phyloP scores from a whole-genome alignment of 2,113 vertebrate genomes.

The Erinaceus europaeus region DNA sequence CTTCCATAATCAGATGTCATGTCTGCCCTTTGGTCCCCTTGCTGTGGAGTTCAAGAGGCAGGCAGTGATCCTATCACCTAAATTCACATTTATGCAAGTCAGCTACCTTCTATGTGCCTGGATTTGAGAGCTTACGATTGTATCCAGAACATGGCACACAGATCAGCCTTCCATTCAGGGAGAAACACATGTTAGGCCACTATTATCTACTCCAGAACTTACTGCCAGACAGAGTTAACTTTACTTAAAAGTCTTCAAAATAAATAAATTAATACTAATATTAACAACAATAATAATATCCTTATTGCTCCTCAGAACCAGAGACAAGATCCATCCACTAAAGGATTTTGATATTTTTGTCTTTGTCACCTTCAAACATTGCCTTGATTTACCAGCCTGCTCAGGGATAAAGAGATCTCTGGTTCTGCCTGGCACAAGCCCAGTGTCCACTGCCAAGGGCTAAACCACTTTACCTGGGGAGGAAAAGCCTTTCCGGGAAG shows the following conservation, averaged over 20 bases:
- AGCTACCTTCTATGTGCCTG: neutral
- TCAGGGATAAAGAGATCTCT: conserved; percentile 11
- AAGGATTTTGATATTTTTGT: conserved; percentile 24
- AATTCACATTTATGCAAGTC: neutral
- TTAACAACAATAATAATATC: neutral
- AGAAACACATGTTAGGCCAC: neutral
- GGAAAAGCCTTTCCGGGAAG: no score
- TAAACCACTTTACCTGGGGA: no score
- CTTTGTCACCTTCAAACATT: neutral
- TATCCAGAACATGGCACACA: neutral
- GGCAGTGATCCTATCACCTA: neutral
- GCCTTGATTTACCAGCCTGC: neutral
- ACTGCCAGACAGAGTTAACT: neutral
- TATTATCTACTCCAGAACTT: neutral
- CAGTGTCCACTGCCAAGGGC: no score
- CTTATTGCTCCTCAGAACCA: neutral
- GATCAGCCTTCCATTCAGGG: neutral
- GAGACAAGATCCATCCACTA: neutral
- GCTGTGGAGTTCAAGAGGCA: neutral
- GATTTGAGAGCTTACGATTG: neutral
- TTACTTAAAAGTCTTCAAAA: neutral
- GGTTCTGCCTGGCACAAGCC: neutral
- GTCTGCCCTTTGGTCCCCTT: neutral
- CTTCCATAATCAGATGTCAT: neutral
- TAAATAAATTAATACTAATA: neutral